These are phyloP conservation scores for Drosophila lutescens DNA, from an alignment of 2,888 invertebrate species.

Conservation along the genomic window DNA sequence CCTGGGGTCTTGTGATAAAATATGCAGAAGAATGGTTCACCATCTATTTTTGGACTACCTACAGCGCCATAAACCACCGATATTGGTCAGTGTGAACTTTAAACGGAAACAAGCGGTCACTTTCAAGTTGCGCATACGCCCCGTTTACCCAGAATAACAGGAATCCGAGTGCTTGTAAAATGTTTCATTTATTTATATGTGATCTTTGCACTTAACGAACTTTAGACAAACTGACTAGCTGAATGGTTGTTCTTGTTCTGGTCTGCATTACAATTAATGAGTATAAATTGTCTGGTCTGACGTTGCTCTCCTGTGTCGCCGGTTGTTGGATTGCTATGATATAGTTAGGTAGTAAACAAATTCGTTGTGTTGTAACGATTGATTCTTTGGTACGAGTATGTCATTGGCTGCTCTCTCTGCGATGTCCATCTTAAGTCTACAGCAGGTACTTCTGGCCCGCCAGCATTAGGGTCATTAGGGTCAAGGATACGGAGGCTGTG, in stretches of 20 bases:
- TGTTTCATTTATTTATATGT: constrained; percentile 44
- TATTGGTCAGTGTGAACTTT: constrained; percentile 41
- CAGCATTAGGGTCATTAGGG: constrained; percentile 49
- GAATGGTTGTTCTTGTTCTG: constrained; percentile 38
- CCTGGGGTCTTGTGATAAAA: constrained; percentile 17
- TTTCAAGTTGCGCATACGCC: constrained; percentile 54
- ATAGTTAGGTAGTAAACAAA: constrained; percentile 25
- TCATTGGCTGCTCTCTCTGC: constrained; percentile 42
- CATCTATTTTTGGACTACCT: constrained; percentile 49
- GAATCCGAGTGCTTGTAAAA: constrained; percentile 49
- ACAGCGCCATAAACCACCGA: neutral
- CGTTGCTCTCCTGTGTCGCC: constrained; percentile 20
- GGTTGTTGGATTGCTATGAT: constrained; percentile 7
- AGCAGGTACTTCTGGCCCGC: constrained; percentile 49
- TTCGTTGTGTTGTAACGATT: constrained; percentile 43
- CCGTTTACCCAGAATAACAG: neutral
- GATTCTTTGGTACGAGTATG: constrained; percentile 59
- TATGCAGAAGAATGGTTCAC: constrained; percentile 47
- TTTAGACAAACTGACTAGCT: constrained; percentile 73
- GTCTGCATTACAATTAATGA: constrained; percentile 53
- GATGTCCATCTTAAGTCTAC: constrained; percentile 18
- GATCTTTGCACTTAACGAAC: constrained; percentile 31
- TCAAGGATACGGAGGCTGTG: constrained; percentile 18
- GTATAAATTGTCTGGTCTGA: constrained; percentile 36
- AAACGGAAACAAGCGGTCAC: constrained; percentile 18